Conservation (phyloP, 2,888 invertebrate species). For the Fragum fragum region DNA sequence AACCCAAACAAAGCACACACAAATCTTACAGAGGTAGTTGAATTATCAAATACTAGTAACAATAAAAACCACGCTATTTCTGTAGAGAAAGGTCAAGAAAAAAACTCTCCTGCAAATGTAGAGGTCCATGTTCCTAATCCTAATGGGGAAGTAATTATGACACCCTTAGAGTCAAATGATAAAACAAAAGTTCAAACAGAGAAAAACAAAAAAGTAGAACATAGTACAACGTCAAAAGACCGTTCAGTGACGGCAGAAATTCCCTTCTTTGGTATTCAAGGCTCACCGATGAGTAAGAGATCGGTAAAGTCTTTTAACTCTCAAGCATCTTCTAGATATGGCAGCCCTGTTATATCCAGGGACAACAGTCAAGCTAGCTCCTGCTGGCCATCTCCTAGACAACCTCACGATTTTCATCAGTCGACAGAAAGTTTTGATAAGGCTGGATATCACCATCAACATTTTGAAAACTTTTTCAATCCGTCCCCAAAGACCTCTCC, state of each 20-base stretch:
- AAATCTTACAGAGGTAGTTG: background rate
- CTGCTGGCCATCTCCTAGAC: background rate
- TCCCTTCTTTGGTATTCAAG: constrained; percentile 10
- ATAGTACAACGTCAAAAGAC: background rate
- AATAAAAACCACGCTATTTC: background rate
- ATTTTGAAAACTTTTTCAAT: constrained; percentile 27
- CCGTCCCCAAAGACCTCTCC: constrained; percentile 21
- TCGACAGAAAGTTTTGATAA: background rate
- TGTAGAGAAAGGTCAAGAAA: background rate
- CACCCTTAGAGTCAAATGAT: background rate
- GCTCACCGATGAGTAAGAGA: background rate
- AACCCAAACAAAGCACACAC: too few relatives aligned
- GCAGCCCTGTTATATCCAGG: background rate
- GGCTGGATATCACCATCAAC: background rate
- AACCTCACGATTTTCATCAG: background rate
- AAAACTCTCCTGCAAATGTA: background rate
- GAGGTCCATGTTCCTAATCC: constrained; percentile 9
- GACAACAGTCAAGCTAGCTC: background rate
- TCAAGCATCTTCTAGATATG: background rate
- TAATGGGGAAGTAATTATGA: constrained; percentile 17
- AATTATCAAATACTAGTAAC: background rate
- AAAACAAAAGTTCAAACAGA: background rate
- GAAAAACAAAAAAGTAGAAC: background rate
- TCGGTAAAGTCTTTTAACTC: background rate
- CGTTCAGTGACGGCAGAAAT: background rate